Evolutionary conservation across 2,888 invertebrate species (phyloP), one percentile per base, ranked within the genome.

Genomic region (Nowickia ferox): DNA sequence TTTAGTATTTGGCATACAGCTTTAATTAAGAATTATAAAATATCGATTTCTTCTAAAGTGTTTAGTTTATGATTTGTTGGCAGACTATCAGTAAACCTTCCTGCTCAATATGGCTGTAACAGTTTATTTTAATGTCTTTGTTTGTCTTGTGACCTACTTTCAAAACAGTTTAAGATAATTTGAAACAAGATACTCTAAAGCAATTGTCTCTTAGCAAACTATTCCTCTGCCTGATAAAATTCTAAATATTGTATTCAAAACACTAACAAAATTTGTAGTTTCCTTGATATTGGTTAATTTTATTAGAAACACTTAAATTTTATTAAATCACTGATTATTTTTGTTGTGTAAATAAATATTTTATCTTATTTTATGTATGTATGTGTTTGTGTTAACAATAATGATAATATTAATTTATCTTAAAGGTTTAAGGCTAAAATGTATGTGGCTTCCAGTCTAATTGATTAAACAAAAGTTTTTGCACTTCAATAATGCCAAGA

Each of bases 381-480:
- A 42, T 42, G 30, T 59, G 22, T n/a, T n/a, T 68, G 48, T 51
- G 11, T 38, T 42, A 30, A 51, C 22, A 15, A 59, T 10, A 55
- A 4, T 59, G 9, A 19, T 55, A 68, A 46, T 13, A 5, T 55
- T 55, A 65, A 80, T 80, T 84, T 71, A 59, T 66, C 59, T 57
- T 71, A 51, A 63, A 48, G 65, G 38, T 51, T 75, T 65, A 48
- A 4, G 13, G 11, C n/a, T 75, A 15, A 69, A 75, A 57, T 75
- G 19, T 30, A 69, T 59, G 48, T 63, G 75, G 65, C 63, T 79
- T 84, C 75, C 59, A 76, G 79, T 71, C 65, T 59, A 66, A 30
- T 65, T 19, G 17, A 46, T 63, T 68, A 77, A 77, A 74, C 44
- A 84, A 81, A 74, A 19, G 40, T 17, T 77, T 63, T 53, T 48